Evolutionary conservation across 2,888 invertebrate genomes (phyloP), one percentile per base, ranked within the genome.

Genomic region (Eustalomyia histrio): DNA sequence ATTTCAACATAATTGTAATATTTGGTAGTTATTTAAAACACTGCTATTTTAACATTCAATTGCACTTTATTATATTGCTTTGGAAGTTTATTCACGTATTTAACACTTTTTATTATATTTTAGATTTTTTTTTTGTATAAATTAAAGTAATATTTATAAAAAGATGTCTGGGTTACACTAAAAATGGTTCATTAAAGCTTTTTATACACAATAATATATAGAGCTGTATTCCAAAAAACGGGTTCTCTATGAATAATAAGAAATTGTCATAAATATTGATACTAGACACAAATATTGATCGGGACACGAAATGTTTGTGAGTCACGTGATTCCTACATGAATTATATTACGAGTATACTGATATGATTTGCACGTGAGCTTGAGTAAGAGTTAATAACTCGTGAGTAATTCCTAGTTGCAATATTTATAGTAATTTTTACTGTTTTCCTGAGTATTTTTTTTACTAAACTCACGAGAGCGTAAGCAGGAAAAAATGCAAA

Each of bases 161-260:
- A 21, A 21, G 2, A 21, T n/a, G n/a, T n/a, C n/a, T n/a, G n/a
- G n/a, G n/a, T 21, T 21, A 21, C 2, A 21, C 5, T 6, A 29
- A 29, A 29, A 29, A 6, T 81, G 83, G 83, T 83, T 83, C 83
- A 83, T 81, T 81, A 81, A 81, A 76, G 76, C 73, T 74, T 74
- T 78, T 6, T 16, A 21, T 33, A 24, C 29, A 67, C 53, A 68
- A 69, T 69, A n/a, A 80, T 67, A 80, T 80, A 72, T 78, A 76
- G 50, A 39, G 18, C 65, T 35, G 18, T 58, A 58, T 82, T 82
- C 75, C 79, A 82, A 82, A 82, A 67, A 43, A 79, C 52, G 69
- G 75, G 67, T 73, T 78, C 80, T 81, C 76, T 78, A 4, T 12
- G 6, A 16, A 33, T 14, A 4, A 18, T 2, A 29, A 65, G 8